Conservation (phyloP, 2,888 invertebrate genomes). For the Pachliopta kotzebuea region DNA sequence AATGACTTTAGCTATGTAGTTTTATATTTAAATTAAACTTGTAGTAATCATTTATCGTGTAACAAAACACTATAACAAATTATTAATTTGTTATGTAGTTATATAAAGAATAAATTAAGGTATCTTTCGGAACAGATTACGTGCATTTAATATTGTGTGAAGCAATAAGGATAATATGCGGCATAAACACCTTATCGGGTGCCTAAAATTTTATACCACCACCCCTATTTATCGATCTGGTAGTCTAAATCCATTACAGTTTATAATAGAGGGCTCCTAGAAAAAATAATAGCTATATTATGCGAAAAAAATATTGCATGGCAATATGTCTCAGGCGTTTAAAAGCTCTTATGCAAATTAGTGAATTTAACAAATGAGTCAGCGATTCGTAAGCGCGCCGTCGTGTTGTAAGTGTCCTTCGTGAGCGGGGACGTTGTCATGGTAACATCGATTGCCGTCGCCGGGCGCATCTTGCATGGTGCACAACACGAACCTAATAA, state of each 20-base stretch:
- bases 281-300: not conserved
- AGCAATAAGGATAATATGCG: too few species aligned
- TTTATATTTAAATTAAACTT: not conserved
- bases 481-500: constrained; percentile 61
- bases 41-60: not conserved
- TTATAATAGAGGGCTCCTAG: not conserved
- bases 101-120: not conserved
- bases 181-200: not conserved
- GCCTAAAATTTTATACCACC: too few species aligned
- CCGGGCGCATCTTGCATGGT: constrained; percentile 68
- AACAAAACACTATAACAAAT: too few species aligned
- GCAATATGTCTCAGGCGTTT: constrained; percentile 3
- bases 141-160: not conserved
- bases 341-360: constrained; percentile 10
- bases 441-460: constrained; percentile 67
- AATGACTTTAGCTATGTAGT: not conserved
- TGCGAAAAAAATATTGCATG: constrained; percentile 2
- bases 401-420: constrained; percentile 34
- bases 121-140: not conserved
- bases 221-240: too few species aligned
- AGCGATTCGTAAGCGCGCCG: constrained; percentile 18
- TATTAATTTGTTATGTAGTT: not conserved
- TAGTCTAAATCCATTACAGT: not conserved
- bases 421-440: constrained; percentile 56
- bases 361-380: constrained; percentile 10